phyloP scores from a whole-genome alignment of 2,888 invertebrate genomes.

The Dicranocentrus wangi region DNA sequence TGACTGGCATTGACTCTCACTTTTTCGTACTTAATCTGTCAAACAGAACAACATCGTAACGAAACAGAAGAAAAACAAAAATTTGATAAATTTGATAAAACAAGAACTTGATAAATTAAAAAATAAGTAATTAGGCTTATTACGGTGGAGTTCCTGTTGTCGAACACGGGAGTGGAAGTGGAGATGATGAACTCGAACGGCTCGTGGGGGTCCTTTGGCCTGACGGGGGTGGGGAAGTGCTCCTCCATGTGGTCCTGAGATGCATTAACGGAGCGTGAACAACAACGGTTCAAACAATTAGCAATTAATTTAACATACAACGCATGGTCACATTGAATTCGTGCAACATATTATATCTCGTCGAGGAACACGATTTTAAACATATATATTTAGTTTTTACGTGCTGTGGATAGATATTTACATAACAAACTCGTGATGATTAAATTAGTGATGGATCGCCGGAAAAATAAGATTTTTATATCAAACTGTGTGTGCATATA shows the following conservation, averaged over 20 bases:
- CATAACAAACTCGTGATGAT: too few relatives aligned
- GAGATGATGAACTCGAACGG: slow-evolving; percentile 76
- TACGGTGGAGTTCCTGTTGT: slow-evolving; percentile 75
- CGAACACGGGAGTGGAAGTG: slow-evolving; percentile 78
- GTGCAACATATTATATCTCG: too few relatives aligned
- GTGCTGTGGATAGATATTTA: too few relatives aligned
- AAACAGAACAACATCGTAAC: not conserved
- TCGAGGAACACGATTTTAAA: too few relatives aligned
- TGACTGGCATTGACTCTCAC: slow-evolving; percentile 48
- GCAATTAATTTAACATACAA: too few relatives aligned
- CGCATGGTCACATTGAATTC: too few relatives aligned
- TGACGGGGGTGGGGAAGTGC: slow-evolving; percentile 27
- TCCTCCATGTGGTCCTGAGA: slow-evolving; percentile 39
- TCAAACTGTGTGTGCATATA: too few relatives aligned
- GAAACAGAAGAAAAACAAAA: not conserved
- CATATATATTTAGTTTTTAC: too few relatives aligned
- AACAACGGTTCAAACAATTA: too few relatives aligned
- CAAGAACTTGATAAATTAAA: not conserved
- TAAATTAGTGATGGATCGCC: too few relatives aligned
- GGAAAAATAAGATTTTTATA: too few relatives aligned
- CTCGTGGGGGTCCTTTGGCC: slow-evolving; percentile 44
- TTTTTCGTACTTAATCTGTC: slow-evolving; percentile 41
- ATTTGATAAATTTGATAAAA: not conserved
- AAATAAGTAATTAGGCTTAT: not conserved
- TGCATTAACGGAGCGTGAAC: slow-evolving; percentile 11